Evolutionary conservation across 2,113 vertebrate species (phyloP).

Genomic region (Smithornis capensis): DNA sequence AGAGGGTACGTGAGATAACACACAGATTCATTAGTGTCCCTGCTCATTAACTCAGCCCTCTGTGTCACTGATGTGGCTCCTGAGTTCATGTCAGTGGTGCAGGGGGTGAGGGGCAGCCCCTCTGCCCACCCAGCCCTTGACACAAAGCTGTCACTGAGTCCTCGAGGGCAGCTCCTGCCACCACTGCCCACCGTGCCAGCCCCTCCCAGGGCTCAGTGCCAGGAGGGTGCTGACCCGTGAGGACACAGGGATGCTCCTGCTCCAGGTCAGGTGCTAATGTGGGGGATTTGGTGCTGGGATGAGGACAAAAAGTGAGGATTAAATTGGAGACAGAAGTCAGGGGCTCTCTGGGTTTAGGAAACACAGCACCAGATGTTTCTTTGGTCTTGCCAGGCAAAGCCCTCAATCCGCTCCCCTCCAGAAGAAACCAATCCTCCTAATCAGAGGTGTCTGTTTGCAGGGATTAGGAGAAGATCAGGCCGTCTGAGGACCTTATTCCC

Average conservation of each 20-base stretch:
- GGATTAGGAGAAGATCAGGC: conserved; percentile 14
- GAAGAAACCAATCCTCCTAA: conserved; percentile 35
- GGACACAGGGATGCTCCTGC: not conserved
- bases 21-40: conserved; percentile 9
- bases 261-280: too few relatives aligned
- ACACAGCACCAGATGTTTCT: conserved; percentile 1
- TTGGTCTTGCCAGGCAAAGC: not conserved
- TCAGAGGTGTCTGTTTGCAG: conserved; percentile 52
- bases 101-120: not conserved
- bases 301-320: not conserved
- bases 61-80: not conserved
- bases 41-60: not conserved
- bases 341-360: not conserved
- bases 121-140: not conserved
- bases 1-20: not conserved
- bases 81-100: not conserved
- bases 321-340: not conserved
- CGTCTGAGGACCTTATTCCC: not conserved
- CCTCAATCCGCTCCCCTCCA: not conserved
- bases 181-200: not conserved
- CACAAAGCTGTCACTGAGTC: not conserved
- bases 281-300: not conserved
- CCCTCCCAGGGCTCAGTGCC: not conserved
- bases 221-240: accelerated
- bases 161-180: not conserved